Conservation (phyloP, 2,797 vertebrate species). For the Tenualosa thibaudeaui region DNA sequence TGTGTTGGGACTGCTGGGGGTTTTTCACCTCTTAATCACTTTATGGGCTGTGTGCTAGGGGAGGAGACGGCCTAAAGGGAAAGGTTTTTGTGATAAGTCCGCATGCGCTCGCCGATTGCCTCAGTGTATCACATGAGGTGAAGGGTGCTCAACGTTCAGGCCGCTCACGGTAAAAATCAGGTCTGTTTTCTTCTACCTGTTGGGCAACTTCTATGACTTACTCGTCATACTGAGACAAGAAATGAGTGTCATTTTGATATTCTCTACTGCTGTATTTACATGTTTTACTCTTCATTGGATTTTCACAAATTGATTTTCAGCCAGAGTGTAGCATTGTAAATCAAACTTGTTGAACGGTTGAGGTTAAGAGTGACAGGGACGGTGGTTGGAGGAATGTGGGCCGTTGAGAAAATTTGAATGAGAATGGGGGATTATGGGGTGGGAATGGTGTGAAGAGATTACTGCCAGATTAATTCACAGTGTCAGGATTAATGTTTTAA, state of each 20-base stretch:
- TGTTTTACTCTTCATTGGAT: not conserved
- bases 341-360: not conserved
- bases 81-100: constrained; percentile 1
- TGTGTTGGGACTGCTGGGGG: not conserved
- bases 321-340: not conserved
- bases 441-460: constrained; percentile 58
- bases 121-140: not conserved
- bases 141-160: constrained; percentile 7
- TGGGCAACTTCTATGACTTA: not conserved
- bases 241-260: not conserved
- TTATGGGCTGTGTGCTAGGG: constrained; percentile 1
- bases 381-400: not conserved
- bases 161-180: constrained; percentile 4
- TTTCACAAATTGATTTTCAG: not conserved
- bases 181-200: not conserved
- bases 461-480: constrained; percentile 62
- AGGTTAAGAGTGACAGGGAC: not conserved
- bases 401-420: constrained; percentile 51
- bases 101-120: not conserved
- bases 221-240: not conserved
- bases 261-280: not conserved
- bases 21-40: not conserved
- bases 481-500: constrained; percentile 58
- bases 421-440: constrained; percentile 45
- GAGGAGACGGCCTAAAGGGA: not conserved